Evolutionary conservation across 2,113 vertebrate genomes (phyloP).

Genomic region (Lophura nycthemera): DNA sequence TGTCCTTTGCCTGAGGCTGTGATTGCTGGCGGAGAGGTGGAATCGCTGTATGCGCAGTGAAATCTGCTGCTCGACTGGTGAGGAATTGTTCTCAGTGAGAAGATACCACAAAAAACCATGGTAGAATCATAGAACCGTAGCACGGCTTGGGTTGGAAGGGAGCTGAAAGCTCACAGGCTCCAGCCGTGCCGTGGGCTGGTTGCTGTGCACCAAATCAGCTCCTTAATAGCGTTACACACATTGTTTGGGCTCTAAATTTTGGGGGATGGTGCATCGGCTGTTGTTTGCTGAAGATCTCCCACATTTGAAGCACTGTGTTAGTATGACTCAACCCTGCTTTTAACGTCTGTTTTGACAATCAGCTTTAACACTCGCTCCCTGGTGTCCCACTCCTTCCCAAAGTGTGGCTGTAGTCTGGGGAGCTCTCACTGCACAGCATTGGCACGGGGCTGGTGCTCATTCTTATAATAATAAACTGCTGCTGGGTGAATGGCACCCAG

Average conservation of each 20-base stretch:
- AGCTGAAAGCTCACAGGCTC: neutral
- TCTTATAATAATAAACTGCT: neutral
- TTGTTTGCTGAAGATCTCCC: neutral
- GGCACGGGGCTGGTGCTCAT: fast-evolving
- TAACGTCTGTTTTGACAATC: neutral
- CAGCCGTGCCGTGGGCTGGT: neutral
- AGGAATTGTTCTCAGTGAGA: neutral
- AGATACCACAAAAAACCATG: neutral
- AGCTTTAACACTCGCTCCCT: neutral
- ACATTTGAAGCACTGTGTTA: neutral
- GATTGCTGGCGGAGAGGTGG: neutral
- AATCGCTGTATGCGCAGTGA: neutral
- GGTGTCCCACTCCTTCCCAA: neutral
- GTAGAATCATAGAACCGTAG: neutral
- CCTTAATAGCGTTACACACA: neutral
- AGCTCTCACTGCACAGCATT: fast-evolving
- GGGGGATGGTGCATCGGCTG: neutral
- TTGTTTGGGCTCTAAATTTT: neutral
- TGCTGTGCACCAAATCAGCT: neutral
- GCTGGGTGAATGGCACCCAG: neutral
- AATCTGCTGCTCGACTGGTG: neutral
- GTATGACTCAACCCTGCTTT: neutral
- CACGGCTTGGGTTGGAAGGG: neutral
- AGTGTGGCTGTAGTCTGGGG: fast-evolving
- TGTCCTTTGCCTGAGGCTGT: fast-evolving